These are phyloP conservation scores for Macrotis lagotis DNA, from an alignment of 2,113 vertebrate genomes.

Conservation along the genomic window DNA sequence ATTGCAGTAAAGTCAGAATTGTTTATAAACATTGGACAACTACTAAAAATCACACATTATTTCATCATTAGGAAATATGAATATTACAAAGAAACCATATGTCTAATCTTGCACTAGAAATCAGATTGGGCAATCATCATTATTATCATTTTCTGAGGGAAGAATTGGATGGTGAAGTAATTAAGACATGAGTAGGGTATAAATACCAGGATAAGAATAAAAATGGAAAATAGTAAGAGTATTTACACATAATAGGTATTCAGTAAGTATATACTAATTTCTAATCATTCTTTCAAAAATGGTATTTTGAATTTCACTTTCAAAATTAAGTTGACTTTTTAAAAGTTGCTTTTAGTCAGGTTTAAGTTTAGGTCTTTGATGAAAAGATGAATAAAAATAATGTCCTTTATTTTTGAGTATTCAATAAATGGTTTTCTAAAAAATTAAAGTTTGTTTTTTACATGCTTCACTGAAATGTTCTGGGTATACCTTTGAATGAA, in stretches of 20 bases:
- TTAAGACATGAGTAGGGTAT: not conserved
- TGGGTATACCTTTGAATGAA: not conserved
- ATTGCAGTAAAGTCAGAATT: not conserved
- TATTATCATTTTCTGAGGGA: not conserved
- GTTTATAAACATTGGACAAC: not conserved
- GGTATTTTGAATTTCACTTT: not conserved
- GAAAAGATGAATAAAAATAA: not conserved
- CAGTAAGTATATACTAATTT: not conserved
- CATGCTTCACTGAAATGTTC: not conserved
- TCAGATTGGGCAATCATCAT: not conserved
- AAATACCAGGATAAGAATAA: not conserved
- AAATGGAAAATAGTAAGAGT: not conserved
- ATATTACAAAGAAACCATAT: not conserved
- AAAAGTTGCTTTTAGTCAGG: not conserved
- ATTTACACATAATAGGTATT: not conserved
- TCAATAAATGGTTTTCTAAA: not conserved
- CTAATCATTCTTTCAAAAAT: not conserved
- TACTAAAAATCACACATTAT: not conserved
- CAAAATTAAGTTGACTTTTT: not conserved
- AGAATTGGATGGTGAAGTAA: not conserved
- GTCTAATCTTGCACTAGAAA: not conserved
- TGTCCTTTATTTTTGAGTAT: not conserved
- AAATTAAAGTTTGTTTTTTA: not conserved
- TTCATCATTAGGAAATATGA: not conserved
- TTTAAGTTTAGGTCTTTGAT: not conserved